A percentile compares a stretch with the other conserved stretches of the same genome.
These are phyloP conservation scores for Stenotaenia linearis DNA, from an alignment of 2,888 invertebrate species.

Conservation along the genomic window DNA sequence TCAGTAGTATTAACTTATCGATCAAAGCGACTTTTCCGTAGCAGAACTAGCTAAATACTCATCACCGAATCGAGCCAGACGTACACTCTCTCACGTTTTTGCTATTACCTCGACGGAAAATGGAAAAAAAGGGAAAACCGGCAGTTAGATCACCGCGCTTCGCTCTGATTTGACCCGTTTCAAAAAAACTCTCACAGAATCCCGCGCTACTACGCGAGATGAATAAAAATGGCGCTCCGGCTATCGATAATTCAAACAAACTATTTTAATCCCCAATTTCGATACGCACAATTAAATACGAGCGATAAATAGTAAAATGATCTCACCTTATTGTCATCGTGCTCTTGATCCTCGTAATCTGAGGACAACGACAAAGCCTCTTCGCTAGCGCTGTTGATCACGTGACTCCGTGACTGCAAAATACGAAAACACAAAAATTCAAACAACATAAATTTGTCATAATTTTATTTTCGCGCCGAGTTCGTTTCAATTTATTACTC, in stretches of 20 bases:
- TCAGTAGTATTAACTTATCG: neutral
- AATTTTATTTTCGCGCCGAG: neutral
- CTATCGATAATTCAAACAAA: too few relatives aligned
- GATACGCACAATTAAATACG: too few relatives aligned
- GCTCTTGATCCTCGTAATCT: slow-evolving; percentile 38
- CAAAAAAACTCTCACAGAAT: too few relatives aligned
- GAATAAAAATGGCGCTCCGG: too few relatives aligned
- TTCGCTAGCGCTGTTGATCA: slow-evolving; percentile 37
- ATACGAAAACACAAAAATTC: neutral
- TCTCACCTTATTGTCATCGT: slow-evolving; percentile 28
- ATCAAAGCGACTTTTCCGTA: neutral
- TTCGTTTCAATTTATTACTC: neutral
- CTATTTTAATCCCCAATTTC: neutral
- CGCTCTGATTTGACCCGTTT: too few relatives aligned
- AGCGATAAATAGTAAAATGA: too few relatives aligned
- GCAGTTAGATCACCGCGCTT: too few relatives aligned
- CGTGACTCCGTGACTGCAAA: neutral
- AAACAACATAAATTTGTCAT: neutral
- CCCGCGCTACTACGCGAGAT: too few relatives aligned
- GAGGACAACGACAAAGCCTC: slow-evolving; percentile 39
- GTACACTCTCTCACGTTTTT: too few relatives aligned
- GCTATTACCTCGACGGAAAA: too few relatives aligned
- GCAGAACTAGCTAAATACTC: neutral
- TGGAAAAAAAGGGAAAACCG: too few relatives aligned
- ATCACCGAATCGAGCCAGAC: neutral